A percentile compares a stretch with the other conserved stretches of the same genome.
Conservation (phyloP, 2,888 invertebrate genomes). For the Ophonus ardosiacus region DNA sequence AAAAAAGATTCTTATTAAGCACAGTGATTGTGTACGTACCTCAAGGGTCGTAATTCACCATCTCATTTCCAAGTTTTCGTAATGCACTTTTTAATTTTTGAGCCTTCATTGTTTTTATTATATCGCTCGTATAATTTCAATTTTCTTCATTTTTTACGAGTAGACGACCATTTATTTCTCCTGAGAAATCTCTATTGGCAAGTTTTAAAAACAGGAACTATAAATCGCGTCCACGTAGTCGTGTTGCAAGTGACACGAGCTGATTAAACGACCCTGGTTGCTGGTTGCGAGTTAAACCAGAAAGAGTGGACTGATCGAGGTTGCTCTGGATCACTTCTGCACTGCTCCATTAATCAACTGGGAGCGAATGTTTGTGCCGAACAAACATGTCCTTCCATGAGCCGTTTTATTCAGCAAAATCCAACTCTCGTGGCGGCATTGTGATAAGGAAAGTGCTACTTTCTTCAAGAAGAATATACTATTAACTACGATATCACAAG, state of each 20-base stretch:
- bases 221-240: conserved; percentile 10
- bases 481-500: not conserved
- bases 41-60: too few species aligned
- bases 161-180: not conserved
- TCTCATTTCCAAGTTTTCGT: too few species aligned
- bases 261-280: conserved; percentile 17
- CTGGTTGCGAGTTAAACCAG: not conserved
- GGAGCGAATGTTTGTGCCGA: conserved; percentile 1
- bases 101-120: too few species aligned
- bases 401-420: not conserved
- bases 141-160: not conserved
- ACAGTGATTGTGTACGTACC: too few species aligned
- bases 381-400: not conserved
- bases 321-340: conserved; percentile 8
- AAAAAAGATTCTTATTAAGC: too few species aligned
- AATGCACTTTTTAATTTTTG: too few species aligned
- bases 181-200: conserved; percentile 2
- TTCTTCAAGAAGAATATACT: not conserved
- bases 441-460: not conserved
- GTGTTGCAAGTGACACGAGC: conserved; percentile 22
- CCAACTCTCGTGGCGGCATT: not conserved
- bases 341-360: conserved; percentile 19
- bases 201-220: conserved; percentile 40
- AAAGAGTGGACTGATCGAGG: not conserved
- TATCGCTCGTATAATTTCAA: too few species aligned